These are phyloP conservation scores for Riparia riparia DNA, from an alignment of 2,113 vertebrate species.

Conservation along the genomic window DNA sequence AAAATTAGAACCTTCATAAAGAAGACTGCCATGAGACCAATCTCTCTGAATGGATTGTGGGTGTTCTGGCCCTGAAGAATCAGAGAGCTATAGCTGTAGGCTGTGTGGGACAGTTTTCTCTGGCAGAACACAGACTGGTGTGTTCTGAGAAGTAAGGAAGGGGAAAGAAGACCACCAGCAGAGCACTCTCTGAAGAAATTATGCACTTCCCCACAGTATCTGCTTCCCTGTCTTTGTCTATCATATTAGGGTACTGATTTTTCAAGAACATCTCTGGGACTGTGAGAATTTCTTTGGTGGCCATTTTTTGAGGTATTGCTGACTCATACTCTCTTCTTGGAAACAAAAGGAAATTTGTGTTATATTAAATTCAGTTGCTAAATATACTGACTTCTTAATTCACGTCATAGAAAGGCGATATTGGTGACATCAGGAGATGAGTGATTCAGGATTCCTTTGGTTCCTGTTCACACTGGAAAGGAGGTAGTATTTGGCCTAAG, in stretches of 20 bases:
- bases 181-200: background rate
- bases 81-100: background rate
- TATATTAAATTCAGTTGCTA: background rate
- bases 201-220: background rate
- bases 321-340: background rate
- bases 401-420: background rate
- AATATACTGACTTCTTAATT: background rate
- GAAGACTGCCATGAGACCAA: background rate
- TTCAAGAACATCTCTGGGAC: background rate
- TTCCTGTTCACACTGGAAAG: background rate
- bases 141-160: background rate
- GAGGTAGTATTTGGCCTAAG: background rate
- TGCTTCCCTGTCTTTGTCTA: background rate
- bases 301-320: background rate
- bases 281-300: background rate
- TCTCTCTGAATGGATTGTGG: background rate
- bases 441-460: background rate
- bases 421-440: background rate
- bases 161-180: background rate
- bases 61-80: background rate
- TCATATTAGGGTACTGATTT: background rate
- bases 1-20: background rate
- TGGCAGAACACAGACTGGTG: background rate
- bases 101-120: background rate
- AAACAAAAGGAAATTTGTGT: background rate